These are phyloP conservation scores for Xenopus petersii DNA, from an alignment of 2,797 vertebrate genomes.

Conservation along the genomic window DNA sequence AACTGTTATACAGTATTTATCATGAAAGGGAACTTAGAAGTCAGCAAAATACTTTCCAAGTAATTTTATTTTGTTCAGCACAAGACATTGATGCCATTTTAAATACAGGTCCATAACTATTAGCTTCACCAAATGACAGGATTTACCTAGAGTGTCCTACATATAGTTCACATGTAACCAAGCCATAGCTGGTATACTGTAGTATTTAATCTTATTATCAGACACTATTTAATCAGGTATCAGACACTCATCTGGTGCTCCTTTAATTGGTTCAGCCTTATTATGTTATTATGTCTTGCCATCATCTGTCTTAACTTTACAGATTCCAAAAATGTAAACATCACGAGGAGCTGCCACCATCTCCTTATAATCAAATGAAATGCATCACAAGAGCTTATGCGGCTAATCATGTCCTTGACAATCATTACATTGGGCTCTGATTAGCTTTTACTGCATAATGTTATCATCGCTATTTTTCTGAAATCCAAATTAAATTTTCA, in stretches of 20 bases:
- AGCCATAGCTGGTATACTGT: too few species aligned
- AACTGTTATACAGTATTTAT: too few species aligned
- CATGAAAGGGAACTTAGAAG: too few species aligned
- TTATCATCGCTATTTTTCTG: constrained; percentile 5
- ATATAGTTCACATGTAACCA: too few species aligned
- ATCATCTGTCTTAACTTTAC: background rate
- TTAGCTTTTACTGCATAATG: constrained; percentile 22
- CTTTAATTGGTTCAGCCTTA: background rate
- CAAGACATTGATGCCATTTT: too few species aligned
- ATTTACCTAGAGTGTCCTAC: too few species aligned
- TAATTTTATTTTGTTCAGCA: too few species aligned
- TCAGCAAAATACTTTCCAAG: too few species aligned
- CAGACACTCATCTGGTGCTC: background rate
- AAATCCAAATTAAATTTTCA: background rate
- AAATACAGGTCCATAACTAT: too few species aligned
- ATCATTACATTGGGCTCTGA: constrained; percentile 11
- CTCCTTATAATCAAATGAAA: constrained; percentile 22
- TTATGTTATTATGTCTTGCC: background rate
- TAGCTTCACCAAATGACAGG: too few species aligned
- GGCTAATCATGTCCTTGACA: constrained; percentile 22
- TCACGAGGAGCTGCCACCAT: background rate
- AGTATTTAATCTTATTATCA: too few species aligned
- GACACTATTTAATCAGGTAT: too few species aligned
- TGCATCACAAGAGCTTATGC: constrained; percentile 15
- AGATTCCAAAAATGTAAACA: background rate